Conservation (phyloP, 2,888 invertebrate genomes). For the Nemurella pictetii region DNA sequence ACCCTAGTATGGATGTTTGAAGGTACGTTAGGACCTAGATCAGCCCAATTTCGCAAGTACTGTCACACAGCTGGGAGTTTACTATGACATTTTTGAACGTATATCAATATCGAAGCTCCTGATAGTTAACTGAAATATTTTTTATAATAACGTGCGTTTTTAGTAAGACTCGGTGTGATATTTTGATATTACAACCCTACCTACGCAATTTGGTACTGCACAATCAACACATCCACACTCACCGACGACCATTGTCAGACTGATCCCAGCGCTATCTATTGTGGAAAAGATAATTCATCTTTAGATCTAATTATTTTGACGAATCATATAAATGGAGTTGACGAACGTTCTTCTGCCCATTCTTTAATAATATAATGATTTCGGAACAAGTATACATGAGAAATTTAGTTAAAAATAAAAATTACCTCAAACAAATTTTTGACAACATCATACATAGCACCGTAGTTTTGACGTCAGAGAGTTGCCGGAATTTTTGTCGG, state of each 20-base stretch:
- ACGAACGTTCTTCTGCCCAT: no score
- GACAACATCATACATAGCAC: slow-evolving; percentile 1
- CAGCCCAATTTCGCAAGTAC: neutral
- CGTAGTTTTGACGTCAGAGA: slow-evolving; percentile 17
- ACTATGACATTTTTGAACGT: neutral
- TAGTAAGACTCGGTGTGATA: neutral
- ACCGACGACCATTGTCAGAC: slow-evolving; percentile 35
- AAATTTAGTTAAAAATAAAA: neutral
- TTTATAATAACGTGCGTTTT: neutral
- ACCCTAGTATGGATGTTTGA: neutral
- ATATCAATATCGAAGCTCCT: neutral
- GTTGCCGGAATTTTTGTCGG: neutral
- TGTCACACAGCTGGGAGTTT: neutral
- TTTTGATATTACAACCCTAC: neutral
- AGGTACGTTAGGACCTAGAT: neutral
- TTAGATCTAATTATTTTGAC: neutral
- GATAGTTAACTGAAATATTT: neutral
- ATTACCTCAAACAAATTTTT: neutral
- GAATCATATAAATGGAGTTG: no score
- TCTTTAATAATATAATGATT: neutral
- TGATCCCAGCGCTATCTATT: slow-evolving; percentile 41
- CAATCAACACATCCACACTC: slow-evolving; percentile 35
- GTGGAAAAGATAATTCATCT: slow-evolving; percentile 13
- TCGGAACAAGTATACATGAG: neutral
- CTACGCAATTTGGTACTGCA: slow-evolving; percentile 33